A percentile compares a stretch with the other conserved stretches of the same genome.
These are phyloP conservation scores for Pempheris klunzingeri DNA, from an alignment of 2,797 vertebrate species.

Conservation along the genomic window DNA sequence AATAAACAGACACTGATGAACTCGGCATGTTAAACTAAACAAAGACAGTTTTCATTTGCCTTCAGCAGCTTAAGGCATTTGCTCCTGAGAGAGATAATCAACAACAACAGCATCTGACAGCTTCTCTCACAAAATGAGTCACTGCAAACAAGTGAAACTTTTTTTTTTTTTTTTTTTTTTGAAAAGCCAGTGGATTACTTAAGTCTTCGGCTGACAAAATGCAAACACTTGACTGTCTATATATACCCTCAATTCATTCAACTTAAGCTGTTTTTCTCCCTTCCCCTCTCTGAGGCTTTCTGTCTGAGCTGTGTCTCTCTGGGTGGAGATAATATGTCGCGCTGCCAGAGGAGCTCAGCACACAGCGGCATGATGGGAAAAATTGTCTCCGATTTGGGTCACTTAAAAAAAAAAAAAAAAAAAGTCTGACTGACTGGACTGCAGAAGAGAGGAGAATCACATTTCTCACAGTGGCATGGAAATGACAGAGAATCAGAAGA, in stretches of 20 bases:
- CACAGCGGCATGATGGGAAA: conserved; percentile 65
- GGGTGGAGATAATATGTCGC: conserved; percentile 59
- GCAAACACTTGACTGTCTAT: conserved; percentile 8
- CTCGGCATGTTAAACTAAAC: not conserved
- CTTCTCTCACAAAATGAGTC: conserved; percentile 13
- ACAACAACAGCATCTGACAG: conserved; percentile 5
- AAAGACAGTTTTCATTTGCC: not conserved
- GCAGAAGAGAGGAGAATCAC: conserved; percentile 53
- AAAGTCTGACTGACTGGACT: conserved; percentile 30
- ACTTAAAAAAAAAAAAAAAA: conserved; percentile 36
- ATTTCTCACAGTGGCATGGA: conserved; percentile 40
- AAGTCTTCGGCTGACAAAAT: conserved; percentile 16
- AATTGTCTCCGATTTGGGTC: conserved; percentile 72
- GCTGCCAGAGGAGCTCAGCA: conserved; percentile 72
- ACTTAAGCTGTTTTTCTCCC: conserved; percentile 2
- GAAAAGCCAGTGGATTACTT: not conserved
- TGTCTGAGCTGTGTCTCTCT: conserved; percentile 48
- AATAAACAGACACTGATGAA: not conserved
- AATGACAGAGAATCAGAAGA: conserved; percentile 35
- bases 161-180: conserved; percentile 18
- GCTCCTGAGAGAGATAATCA: conserved; percentile 19
- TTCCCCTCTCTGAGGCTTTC: conserved; percentile 38
- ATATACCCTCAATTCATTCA: conserved; percentile 8
- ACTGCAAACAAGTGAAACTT: conserved; percentile 10
- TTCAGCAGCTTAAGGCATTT: conserved; percentile 20